These are phyloP conservation scores for Syngnathus acus DNA, from an alignment of 2,797 vertebrate species.

Conservation along the genomic window DNA sequence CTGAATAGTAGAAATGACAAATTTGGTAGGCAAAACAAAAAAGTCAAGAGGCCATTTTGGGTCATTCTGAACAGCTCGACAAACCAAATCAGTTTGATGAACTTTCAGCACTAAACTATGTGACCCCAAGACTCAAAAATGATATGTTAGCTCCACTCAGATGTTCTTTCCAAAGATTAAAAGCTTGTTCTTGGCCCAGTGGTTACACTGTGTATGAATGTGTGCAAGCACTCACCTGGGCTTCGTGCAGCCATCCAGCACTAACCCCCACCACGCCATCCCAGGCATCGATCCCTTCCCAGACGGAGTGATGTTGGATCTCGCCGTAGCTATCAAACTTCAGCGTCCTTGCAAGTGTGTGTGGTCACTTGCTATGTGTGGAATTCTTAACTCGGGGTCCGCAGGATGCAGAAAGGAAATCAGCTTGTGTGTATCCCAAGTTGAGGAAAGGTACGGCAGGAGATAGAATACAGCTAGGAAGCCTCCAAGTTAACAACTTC, in stretches of 20 bases:
- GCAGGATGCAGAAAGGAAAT: conserved; percentile 4
- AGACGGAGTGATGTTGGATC: neutral
- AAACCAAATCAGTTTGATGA: too few species aligned
- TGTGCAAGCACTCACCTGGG: conserved; percentile 49
- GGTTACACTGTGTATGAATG: conserved; percentile 8
- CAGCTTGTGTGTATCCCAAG: conserved; percentile 22
- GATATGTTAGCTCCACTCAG: too few species aligned
- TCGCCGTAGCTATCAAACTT: neutral
- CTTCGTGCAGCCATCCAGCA: conserved; percentile 55
- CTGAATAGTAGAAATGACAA: too few species aligned
- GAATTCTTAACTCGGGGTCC: neutral
- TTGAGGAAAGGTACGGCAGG: conserved; percentile 14
- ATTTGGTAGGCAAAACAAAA: too few species aligned
- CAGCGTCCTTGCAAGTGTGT: neutral
- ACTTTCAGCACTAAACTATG: too few species aligned
- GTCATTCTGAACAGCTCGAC: too few species aligned
- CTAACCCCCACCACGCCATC: conserved; percentile 54
- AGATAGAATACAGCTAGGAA: conserved; percentile 12
- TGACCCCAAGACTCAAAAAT: too few species aligned
- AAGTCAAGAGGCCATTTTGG: too few species aligned
- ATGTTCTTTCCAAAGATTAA: too few species aligned
- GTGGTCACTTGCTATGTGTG: neutral
- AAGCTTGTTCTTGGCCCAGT: neutral
- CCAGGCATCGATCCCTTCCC: neutral
- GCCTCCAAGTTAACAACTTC: conserved; percentile 25